Conservation (phyloP, 2,888 invertebrate species). For the Coleophora deauratella region DNA sequence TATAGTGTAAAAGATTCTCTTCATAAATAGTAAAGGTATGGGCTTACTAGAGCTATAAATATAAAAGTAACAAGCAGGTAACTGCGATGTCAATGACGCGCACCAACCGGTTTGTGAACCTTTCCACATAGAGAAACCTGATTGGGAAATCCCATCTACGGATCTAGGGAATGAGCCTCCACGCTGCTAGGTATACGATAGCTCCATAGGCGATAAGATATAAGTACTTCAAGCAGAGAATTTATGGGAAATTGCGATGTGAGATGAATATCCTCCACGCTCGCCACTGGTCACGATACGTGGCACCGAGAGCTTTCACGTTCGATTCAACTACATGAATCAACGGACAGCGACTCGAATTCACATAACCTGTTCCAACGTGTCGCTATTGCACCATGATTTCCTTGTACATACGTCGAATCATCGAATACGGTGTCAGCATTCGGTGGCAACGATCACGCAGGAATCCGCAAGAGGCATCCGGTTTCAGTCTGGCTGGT, state of each 20-base stretch:
- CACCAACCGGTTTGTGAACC: constrained; percentile 41
- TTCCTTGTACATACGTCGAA: too few relatives aligned
- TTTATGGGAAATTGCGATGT: too few relatives aligned
- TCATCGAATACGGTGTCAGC: constrained; percentile 21
- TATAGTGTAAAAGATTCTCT: too few relatives aligned
- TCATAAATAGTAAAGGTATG: not conserved
- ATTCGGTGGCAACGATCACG: constrained; percentile 60
- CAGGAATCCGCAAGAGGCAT: constrained; percentile 67
- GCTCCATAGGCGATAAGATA: too few relatives aligned
- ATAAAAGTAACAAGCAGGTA: constrained; percentile 27
- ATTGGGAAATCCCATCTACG: constrained; percentile 44
- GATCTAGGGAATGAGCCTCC: constrained; percentile 2
- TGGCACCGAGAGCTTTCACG: too few relatives aligned
- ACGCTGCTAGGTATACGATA: too few relatives aligned
- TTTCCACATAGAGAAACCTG: constrained; percentile 33
- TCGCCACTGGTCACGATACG: too few relatives aligned
- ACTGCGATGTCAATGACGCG: constrained; percentile 36
- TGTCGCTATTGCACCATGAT: constrained; percentile 2
- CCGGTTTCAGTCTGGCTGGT: constrained; percentile 72
- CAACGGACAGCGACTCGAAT: too few relatives aligned
- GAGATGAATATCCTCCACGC: too few relatives aligned
- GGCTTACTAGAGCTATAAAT: constrained; percentile 19
- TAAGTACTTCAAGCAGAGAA: too few relatives aligned
- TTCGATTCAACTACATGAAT: too few relatives aligned
- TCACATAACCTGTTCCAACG: constrained; percentile 1